These are phyloP conservation scores for Nemapogon koenigi DNA, from an alignment of 2,888 invertebrate genomes.

Conservation along the genomic window DNA sequence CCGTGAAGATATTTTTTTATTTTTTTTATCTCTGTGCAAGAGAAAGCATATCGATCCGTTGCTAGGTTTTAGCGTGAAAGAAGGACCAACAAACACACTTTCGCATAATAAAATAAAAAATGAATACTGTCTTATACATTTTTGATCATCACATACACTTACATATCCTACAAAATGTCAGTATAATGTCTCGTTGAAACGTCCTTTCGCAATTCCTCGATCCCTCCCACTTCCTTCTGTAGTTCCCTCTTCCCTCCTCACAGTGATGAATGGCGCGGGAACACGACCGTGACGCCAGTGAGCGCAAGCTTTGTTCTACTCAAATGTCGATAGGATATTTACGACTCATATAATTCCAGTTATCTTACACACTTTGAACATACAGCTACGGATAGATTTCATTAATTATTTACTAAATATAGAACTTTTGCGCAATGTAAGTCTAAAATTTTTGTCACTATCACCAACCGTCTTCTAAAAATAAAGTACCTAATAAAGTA, in stretches of 20 bases:
- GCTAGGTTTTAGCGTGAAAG: too few relatives aligned
- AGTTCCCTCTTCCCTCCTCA: conserved; percentile 1
- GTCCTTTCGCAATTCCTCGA: conserved; percentile 12
- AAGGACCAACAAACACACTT: too few relatives aligned
- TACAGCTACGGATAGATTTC: too few relatives aligned
- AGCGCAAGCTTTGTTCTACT: conserved; percentile 16
- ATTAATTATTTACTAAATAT: too few relatives aligned
- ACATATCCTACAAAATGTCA: conserved; percentile 5
- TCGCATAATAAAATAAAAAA: neutral
- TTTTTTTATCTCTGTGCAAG: too few relatives aligned
- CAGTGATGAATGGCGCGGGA: conserved; percentile 16
- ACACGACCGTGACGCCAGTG: conserved; percentile 15
- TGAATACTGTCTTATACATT: neutral
- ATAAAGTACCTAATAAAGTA: too few relatives aligned
- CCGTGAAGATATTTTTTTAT: too few relatives aligned
- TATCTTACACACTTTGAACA: too few relatives aligned
- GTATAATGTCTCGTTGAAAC: conserved; percentile 9
- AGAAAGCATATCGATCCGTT: too few relatives aligned
- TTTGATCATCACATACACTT: conserved; percentile 5
- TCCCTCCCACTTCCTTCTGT: neutral
- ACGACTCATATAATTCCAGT: conserved; percentile 6
- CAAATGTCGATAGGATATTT: conserved; percentile 17
- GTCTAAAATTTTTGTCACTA: too few relatives aligned
- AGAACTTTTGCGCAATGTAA: too few relatives aligned
- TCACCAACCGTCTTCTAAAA: too few relatives aligned